phyloP scores from a whole-genome alignment of 2,113 vertebrate genomes.

The cat (Felis catus) region F.catus_Fca126_mat1.0 CM031411.1:25192501-25193000 shows the following conservation, averaged over 20 bases:
- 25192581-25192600: not conserved
- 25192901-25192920: not conserved
- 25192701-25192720: not conserved
- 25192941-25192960: constrained; percentile 32
- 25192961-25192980: constrained; percentile 24
- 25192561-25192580: not conserved
- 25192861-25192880: not conserved
- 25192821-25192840: not conserved
- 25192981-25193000: not conserved
- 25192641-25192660: not conserved
- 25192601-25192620: not conserved
- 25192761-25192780: not conserved
- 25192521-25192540: not conserved
- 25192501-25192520: not conserved
- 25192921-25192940: constrained; percentile 23
- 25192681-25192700: not conserved
- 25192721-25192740: not conserved
- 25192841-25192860: not conserved
- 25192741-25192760: not conserved
- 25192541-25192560: not conserved
- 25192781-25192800: constrained; percentile 3
- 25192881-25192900: constrained; percentile 11
- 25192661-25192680: not conserved
- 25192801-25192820: not conserved
- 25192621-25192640: not conserved